A percentile compares a stretch with the other conserved stretches of the same genome.
Evolutionary conservation across 2,888 invertebrate species (phyloP).

Genomic region (Hydriomena furcata): DNA sequence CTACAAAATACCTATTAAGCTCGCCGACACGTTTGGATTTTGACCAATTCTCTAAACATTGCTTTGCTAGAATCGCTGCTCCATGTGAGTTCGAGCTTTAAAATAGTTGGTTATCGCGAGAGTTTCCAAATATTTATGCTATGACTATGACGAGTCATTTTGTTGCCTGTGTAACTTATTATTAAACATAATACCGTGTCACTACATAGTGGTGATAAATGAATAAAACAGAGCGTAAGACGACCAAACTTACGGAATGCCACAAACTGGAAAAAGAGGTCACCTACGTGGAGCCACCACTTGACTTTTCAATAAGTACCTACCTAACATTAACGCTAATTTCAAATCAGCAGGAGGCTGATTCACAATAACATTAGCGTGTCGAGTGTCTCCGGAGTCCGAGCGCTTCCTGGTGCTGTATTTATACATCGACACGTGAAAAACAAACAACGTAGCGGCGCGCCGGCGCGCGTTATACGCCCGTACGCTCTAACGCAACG

Average conservation of each 20-base stretch:
- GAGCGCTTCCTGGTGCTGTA: conserved; percentile 72
- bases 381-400: conserved; percentile 55
- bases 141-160: neutral
- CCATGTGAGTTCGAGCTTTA: too few relatives aligned
- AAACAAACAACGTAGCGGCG: conserved; percentile 75
- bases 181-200: too few relatives aligned
- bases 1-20: too few relatives aligned
- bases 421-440: conserved; percentile 77
- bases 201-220: too few relatives aligned
- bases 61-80: too few relatives aligned
- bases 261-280: neutral
- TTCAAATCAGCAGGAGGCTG: conserved; percentile 24
- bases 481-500: conserved; percentile 34
- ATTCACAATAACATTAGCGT: conserved; percentile 51
- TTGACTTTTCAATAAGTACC: conserved; percentile 20
- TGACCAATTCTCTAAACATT: too few relatives aligned
- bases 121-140: too few relatives aligned
- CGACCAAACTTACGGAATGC: too few relatives aligned
- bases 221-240: too few relatives aligned
- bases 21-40: too few relatives aligned
- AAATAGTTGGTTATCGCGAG: too few relatives aligned
- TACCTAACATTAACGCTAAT: conserved; percentile 27
- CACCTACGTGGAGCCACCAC: neutral
- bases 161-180: too few relatives aligned
- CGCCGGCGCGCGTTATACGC: conserved; percentile 35